These are phyloP conservation scores for Metacarcinus magister DNA, from an alignment of 2,888 invertebrate species.

Conservation along the genomic window DNA sequence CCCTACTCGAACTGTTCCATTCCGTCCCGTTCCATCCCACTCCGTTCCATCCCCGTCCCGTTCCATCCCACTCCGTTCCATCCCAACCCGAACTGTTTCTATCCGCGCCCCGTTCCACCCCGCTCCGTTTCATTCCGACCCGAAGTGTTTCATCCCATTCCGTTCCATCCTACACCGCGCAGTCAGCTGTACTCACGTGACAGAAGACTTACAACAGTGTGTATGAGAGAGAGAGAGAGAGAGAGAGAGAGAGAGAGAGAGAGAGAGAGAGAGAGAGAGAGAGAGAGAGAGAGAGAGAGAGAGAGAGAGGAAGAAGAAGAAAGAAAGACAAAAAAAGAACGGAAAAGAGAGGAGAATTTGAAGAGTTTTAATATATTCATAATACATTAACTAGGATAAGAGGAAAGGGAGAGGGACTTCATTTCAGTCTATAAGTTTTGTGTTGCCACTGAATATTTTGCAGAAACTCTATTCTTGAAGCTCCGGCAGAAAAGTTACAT, in stretches of 20 bases:
- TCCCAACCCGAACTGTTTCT: too few species aligned
- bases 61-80: neutral
- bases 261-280: too few species aligned
- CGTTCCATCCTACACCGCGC: neutral
- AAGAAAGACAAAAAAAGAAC: neutral
- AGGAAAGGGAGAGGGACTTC: constrained; percentile 48
- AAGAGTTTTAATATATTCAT: constrained; percentile 35
- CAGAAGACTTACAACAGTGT: neutral
- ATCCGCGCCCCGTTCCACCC: too few species aligned
- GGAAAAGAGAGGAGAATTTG: neutral
- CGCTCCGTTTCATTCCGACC: too few species aligned
- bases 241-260: too few species aligned
- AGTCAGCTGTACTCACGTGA: neutral
- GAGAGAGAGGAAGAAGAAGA: neutral
- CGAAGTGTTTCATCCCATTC: too few species aligned
- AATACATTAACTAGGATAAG: constrained; percentile 44
- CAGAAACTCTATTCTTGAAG: constrained; percentile 30
- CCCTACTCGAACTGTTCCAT: neutral
- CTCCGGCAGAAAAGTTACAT: constrained; percentile 3
- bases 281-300: too few species aligned
- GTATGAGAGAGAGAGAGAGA: constrained; percentile 5
- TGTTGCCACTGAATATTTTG: constrained; percentile 36
- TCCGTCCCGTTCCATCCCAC: too few species aligned
- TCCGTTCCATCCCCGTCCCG: neutral
- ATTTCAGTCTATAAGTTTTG: constrained; percentile 41